phyloP scores from a whole-genome alignment of 2,888 invertebrate genomes.

The Eurytoma californica region DNA sequence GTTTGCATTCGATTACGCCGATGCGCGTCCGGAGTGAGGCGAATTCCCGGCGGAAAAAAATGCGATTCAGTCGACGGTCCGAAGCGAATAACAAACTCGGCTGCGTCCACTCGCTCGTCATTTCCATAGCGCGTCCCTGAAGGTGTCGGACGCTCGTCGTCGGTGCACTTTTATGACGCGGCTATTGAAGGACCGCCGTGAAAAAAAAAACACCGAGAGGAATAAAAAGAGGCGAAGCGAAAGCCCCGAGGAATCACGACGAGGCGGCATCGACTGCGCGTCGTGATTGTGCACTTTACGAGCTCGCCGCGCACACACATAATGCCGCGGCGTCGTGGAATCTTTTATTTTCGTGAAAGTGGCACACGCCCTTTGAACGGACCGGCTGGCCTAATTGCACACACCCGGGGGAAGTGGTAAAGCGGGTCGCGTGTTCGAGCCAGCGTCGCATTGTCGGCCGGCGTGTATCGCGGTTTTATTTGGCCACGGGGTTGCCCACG shows the following conservation, averaged over 20 bases:
- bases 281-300: slow-evolving; percentile 31
- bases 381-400: slow-evolving; percentile 36
- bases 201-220: background rate
- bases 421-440: slow-evolving; percentile 41
- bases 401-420: background rate
- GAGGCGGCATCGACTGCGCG: background rate
- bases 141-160: slow-evolving; percentile 23
- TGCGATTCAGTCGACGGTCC: background rate
- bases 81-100: background rate
- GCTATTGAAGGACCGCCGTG: background rate
- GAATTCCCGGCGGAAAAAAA: too few species aligned
- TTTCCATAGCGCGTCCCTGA: slow-evolving; percentile 50
- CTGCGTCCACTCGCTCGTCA: background rate
- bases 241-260: background rate
- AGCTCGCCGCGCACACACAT: background rate
- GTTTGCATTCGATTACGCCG: too few species aligned
- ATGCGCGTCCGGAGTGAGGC: too few species aligned
- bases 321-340: background rate
- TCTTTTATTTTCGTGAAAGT: slow-evolving; percentile 43
- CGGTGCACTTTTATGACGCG: slow-evolving; percentile 1
- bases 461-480: background rate
- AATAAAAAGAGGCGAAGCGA: background rate
- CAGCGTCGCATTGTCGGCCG: background rate
- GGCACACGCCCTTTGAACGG: slow-evolving; percentile 30
- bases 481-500: background rate